Evolutionary conservation across 2,113 vertebrate genomes (phyloP).

Genomic region (Turnix velox): DNA sequence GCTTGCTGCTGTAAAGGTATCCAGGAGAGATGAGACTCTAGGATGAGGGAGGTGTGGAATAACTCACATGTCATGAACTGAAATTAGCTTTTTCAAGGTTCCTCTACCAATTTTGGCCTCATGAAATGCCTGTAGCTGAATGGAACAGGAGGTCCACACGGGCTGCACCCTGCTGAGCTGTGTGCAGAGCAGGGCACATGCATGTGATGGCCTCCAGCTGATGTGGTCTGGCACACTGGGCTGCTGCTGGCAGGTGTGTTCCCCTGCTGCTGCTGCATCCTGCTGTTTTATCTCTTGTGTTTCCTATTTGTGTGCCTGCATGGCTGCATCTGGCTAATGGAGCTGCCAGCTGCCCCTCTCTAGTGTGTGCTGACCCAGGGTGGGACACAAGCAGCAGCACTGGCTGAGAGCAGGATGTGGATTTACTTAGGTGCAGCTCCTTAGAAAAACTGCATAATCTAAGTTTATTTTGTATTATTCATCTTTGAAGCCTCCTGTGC

Average conservation of each 20-base stretch:
- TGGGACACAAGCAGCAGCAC: neutral
- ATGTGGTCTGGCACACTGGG: rapidly evolving
- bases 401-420: neutral
- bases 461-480: neutral
- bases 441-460: neutral
- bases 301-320: neutral
- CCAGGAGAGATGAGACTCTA: neutral
- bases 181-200: neutral
- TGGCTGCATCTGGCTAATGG: neutral
- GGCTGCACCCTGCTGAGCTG: neutral
- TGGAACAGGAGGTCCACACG: neutral
- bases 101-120: neutral
- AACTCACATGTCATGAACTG: neutral
- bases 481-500: neutral
- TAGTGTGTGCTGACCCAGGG: neutral
- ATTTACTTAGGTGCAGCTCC: neutral
- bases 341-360: neutral
- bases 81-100: neutral
- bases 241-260: neutral
- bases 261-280: neutral
- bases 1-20: neutral
- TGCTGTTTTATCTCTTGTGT: neutral
- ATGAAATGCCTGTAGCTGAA: neutral
- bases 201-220: neutral
- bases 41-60: neutral